Conservation (phyloP, 2,797 vertebrate genomes). For the Spinibarbus caldwelli region DNA sequence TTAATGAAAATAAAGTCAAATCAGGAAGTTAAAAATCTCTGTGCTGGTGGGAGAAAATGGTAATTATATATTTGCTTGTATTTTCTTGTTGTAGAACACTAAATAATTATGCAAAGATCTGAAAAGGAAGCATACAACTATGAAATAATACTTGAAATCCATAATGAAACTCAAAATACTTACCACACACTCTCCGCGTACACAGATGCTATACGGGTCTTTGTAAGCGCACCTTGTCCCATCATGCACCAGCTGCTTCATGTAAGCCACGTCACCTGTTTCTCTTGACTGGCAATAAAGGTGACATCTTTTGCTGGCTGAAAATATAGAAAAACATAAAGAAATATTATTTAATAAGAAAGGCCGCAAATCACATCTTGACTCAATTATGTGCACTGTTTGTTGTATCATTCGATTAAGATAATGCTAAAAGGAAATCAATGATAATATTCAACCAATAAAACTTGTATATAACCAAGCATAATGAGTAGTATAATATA, state of each 20-base stretch:
- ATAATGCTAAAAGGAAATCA: neutral
- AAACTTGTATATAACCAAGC: neutral
- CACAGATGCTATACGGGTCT: constrained; percentile 93
- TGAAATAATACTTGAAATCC: neutral
- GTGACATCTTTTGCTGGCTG: constrained; percentile 92
- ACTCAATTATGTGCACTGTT: neutral
- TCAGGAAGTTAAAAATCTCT: neutral
- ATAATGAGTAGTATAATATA: neutral
- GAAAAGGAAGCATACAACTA: neutral
- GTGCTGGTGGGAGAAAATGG: neutral
- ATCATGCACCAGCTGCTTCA: constrained; percentile 94
- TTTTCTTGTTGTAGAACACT: neutral
- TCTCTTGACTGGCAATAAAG: constrained; percentile 95
- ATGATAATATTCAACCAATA: neutral
- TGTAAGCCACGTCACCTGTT: constrained; percentile 84
- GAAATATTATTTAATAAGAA: neutral
- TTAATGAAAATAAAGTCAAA: neutral
- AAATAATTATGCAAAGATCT: neutral
- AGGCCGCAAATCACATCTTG: neutral
- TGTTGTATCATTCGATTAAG: neutral
- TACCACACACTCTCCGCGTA: constrained; percentile 98
- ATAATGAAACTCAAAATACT: constrained; percentile 64
- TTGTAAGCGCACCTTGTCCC: constrained; percentile 96
- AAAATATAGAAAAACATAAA: constrained; percentile 21
- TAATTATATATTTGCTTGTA: neutral